phyloP scores from a whole-genome alignment of 2,888 invertebrate species.

The Cacoxenus indagator region DNA sequence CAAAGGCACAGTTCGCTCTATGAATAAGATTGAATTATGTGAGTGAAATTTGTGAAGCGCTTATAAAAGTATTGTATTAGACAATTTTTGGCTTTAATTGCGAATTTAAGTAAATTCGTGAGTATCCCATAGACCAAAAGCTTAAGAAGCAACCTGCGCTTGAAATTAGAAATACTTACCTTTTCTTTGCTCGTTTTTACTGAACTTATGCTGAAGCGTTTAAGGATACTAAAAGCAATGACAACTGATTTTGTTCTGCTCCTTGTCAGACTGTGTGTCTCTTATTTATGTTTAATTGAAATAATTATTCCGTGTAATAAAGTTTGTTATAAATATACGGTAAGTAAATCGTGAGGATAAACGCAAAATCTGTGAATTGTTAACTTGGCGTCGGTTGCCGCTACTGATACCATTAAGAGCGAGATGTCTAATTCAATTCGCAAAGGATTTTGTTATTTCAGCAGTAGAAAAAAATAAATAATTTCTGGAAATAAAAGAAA shows the following conservation, averaged over 20 bases:
- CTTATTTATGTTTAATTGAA: constrained; percentile 58
- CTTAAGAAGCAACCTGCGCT: too few relatives aligned
- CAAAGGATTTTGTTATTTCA: constrained; percentile 50
- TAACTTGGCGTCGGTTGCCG: not conserved
- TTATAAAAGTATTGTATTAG: too few relatives aligned
- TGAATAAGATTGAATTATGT: too few relatives aligned
- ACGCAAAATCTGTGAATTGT: not conserved
- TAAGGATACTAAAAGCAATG: too few relatives aligned
- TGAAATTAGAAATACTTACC: too few relatives aligned
- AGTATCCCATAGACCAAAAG: too few relatives aligned
- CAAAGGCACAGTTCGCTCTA: too few relatives aligned
- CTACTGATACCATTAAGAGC: not conserved
- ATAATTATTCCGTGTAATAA: constrained; percentile 61
- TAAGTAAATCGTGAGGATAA: constrained; percentile 19
- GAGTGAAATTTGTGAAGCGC: too few relatives aligned
- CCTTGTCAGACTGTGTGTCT: not conserved
- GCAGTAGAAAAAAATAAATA: constrained; percentile 41
- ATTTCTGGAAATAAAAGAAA: not conserved
- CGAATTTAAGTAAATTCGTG: too few relatives aligned
- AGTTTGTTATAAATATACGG: constrained; percentile 57
- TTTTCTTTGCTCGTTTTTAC: too few relatives aligned
- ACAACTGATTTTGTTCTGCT: not conserved
- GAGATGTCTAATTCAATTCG: constrained; percentile 57
- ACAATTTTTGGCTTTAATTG: too few relatives aligned
- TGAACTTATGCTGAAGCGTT: too few relatives aligned